phyloP scores from a whole-genome alignment of 2,888 invertebrate species.

The Cordylochernes scorpioides region DNA sequence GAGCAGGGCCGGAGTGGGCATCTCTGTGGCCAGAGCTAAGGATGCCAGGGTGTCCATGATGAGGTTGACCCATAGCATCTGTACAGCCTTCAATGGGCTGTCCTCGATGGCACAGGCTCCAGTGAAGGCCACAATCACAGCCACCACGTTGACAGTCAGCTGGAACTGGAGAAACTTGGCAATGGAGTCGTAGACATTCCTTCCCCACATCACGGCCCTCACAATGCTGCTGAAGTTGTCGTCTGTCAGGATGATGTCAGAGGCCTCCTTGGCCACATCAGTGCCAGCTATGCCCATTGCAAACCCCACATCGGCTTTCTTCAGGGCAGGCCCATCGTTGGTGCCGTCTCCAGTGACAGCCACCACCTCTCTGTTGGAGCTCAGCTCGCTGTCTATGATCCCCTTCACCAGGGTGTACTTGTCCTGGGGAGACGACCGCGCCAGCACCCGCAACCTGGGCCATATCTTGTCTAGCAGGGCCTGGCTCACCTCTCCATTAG shows the following conservation, averaged over 20 bases:
- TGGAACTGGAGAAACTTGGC: conserved; percentile 98
- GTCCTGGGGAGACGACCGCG: conserved; percentile 13
- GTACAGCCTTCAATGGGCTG: conserved; percentile 36
- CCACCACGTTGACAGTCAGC: conserved; percentile 92
- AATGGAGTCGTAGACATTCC: conserved; percentile 97
- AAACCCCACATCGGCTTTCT: conserved; percentile 28
- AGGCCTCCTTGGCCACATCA: conserved; percentile 97
- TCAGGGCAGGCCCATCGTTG: conserved; percentile 15
- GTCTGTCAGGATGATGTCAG: conserved; percentile 93
- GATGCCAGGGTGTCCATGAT: conserved; percentile 28
- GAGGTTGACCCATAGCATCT: conserved; percentile 28
- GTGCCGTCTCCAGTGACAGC: conserved; percentile 15
- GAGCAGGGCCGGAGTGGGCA: conserved; percentile 24
- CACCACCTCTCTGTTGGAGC: conserved; percentile 56
- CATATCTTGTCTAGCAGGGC: conserved; percentile 80
- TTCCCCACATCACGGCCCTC: conserved; percentile 98
- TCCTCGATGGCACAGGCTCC: conserved; percentile 68
- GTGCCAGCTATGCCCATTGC: conserved; percentile 99
- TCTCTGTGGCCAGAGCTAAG: conserved; percentile 25
- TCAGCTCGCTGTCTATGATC: conserved; percentile 60
- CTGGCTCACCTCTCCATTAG: conserved; percentile 60
- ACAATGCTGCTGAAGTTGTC: conserved; percentile 98
- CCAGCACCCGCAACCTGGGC: conserved; percentile 47
- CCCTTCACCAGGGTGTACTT: conserved; percentile 13
- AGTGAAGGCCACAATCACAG: conserved; percentile 91